These are phyloP conservation scores for Drymonia ruficornis DNA, from an alignment of 2,888 invertebrate species.

Conservation along the genomic window DNA sequence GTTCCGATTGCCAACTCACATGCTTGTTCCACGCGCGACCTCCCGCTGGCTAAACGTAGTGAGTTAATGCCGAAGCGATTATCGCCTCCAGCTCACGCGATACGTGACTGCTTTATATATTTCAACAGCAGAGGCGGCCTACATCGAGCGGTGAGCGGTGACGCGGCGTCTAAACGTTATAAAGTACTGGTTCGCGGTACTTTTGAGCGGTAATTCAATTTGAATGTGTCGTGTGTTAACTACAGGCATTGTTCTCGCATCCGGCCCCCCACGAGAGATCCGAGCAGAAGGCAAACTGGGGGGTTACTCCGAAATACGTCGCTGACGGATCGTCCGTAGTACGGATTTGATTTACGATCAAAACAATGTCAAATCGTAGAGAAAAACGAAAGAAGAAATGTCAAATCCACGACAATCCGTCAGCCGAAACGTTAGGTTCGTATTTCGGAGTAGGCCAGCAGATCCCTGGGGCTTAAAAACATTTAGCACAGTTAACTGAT, in stretches of 20 bases:
- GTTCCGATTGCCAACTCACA: not conserved
- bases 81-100: slow-evolving; percentile 3
- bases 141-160: not conserved
- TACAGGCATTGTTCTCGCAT: slow-evolving; percentile 1
- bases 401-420: too few species aligned
- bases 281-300: not conserved
- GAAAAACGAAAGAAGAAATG: too few species aligned
- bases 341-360: too few species aligned
- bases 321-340: too few species aligned
- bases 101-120: slow-evolving; percentile 4
- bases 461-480: not conserved
- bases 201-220: slow-evolving; percentile 4
- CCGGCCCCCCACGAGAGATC: not conserved
- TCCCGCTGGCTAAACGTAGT: not conserved
- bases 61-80: slow-evolving; percentile 2
- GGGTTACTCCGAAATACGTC: too few species aligned
- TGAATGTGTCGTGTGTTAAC: slow-evolving; percentile 2
- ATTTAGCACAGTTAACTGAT: not conserved
- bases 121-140: not conserved
- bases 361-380: too few species aligned
- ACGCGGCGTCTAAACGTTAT: not conserved
- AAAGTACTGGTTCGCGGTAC: not conserved
- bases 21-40: not conserved
- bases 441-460: too few species aligned
- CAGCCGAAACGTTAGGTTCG: too few species aligned